Evolutionary conservation across 2,888 invertebrate genomes (phyloP), one percentile per base, ranked within the genome.

Genomic region (Neoaliturus tenellus): DNA sequence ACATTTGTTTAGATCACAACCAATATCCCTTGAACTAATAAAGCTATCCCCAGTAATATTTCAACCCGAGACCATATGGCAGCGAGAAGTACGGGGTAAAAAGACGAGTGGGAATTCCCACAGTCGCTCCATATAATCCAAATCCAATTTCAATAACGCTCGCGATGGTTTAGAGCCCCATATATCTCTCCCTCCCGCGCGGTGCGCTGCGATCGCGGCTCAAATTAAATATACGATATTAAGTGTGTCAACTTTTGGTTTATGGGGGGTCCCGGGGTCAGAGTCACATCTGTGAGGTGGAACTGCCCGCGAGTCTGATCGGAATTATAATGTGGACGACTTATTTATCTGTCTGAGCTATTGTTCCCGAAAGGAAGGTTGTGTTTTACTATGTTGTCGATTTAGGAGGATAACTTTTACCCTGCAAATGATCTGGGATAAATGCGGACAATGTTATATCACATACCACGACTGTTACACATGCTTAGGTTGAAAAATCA

Each of bases 221-320:
- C 28, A 80, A 80, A 80, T 80, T 55, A 55, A 80, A 80, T 80
- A 80, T 51, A 80, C 58, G 58, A 51, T 80, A 58, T 80, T 80
- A 58, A 80, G 35, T 35, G 33, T 80, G 80, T 51, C 80, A 51
- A 48, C 80, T 39, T 51, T 35, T 80, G 80, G 80, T 80, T 51
- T 80, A 80, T 80, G 55, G 55, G n/a, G 12, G 28, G 41, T 6
- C 14, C 48, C 17, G 75, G 20, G 75, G 75, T 73, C 75, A 28
- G 44, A 6, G 75, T 75, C 44, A 48, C 28, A 75, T 28, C 75
- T 33, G 69, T 35, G n/a, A 17, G 25, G 20, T 14, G 35, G 35
- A 10, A 44, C 55, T 55, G 10, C 23, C 23, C 48, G 17, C 55
- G 23, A 23, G 55, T 55, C 23, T 55, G 55, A 55, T 55, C 55